These are phyloP conservation scores for Turnix velox DNA, from an alignment of 2,113 vertebrate species.

Conservation along the genomic window DNA sequence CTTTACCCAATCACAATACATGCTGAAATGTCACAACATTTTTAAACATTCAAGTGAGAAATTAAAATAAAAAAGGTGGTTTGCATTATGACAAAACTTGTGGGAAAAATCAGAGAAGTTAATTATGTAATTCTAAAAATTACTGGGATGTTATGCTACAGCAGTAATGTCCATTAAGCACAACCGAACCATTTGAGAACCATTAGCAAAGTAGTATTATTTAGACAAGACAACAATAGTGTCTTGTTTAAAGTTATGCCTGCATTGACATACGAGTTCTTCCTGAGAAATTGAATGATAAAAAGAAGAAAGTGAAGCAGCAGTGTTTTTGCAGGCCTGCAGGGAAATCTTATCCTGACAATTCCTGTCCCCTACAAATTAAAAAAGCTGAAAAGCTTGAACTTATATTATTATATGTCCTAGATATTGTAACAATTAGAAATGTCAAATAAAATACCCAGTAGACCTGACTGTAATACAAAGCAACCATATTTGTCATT, in stretches of 20 bases:
- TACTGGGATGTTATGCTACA: background rate
- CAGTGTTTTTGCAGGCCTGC: constrained; percentile 3
- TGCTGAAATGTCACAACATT: background rate
- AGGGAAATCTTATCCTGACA: background rate
- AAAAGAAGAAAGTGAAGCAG: constrained; percentile 41
- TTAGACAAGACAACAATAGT: constrained; percentile 3
- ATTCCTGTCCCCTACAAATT: constrained; percentile 8
- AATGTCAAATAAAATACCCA: background rate
- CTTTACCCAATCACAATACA: background rate
- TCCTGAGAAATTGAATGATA: constrained; percentile 18
- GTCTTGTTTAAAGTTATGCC: constrained; percentile 24
- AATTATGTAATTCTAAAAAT: background rate
- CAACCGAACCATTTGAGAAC: background rate
- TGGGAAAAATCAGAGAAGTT: background rate
- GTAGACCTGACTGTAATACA: background rate
- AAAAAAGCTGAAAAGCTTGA: constrained; percentile 1
- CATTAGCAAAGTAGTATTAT: background rate
- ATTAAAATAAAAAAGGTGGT: background rate
- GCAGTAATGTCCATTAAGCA: background rate
- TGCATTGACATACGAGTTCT: background rate
- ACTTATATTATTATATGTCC: background rate
- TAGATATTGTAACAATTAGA: background rate
- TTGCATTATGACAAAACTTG: background rate
- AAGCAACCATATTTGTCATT: background rate
- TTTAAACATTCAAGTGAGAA: background rate